Percentiles rank a stretch among this genome's conserved stretches.
phyloP scores from a whole-genome alignment of 2,797 vertebrate species.

The Enteromius trimaculatus region DNA sequence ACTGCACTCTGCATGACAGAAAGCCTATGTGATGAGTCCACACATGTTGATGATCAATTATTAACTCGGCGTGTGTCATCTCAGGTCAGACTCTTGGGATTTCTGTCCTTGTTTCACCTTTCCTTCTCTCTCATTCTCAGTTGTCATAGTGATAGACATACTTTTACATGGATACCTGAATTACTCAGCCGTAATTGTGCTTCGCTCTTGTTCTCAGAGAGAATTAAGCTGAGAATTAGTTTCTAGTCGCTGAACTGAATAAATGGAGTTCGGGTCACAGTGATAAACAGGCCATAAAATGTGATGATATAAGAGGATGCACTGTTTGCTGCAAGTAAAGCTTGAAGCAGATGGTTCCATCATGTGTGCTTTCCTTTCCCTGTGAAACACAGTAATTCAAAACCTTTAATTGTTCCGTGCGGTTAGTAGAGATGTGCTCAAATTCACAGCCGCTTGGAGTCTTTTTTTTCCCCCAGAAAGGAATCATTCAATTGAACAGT shows the following conservation, averaged over 20 bases:
- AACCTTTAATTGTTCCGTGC: not conserved
- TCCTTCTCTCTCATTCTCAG: not conserved
- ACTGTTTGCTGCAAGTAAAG: not conserved
- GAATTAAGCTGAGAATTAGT: not conserved
- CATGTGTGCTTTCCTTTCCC: not conserved
- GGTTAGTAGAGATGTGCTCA: not conserved
- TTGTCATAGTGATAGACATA: constrained; percentile 25
- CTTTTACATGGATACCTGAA: constrained; percentile 1
- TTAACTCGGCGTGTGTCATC: constrained; percentile 9
- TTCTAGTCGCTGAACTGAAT: not conserved
- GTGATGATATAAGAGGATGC: not conserved
- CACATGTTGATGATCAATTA: constrained; percentile 36
- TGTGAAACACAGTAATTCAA: not conserved
- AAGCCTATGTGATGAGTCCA: constrained; percentile 8
- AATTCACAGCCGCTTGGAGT: not conserved
- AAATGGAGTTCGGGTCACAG: not conserved
- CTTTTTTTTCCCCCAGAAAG: too few species aligned
- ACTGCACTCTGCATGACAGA: constrained; percentile 14
- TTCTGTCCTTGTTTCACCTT: constrained; percentile 31
- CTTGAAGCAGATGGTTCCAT: not conserved
- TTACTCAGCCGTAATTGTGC: not conserved
- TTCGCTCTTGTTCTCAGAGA: not conserved
- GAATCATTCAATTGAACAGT: not conserved
- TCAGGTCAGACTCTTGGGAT: constrained; percentile 24
- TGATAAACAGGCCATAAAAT: constrained; percentile 22